A percentile compares a stretch with the other conserved stretches of the same genome.
phyloP scores from a whole-genome alignment of 2,888 invertebrate genomes.

The Dasysyrphus albostriatus region DNA sequence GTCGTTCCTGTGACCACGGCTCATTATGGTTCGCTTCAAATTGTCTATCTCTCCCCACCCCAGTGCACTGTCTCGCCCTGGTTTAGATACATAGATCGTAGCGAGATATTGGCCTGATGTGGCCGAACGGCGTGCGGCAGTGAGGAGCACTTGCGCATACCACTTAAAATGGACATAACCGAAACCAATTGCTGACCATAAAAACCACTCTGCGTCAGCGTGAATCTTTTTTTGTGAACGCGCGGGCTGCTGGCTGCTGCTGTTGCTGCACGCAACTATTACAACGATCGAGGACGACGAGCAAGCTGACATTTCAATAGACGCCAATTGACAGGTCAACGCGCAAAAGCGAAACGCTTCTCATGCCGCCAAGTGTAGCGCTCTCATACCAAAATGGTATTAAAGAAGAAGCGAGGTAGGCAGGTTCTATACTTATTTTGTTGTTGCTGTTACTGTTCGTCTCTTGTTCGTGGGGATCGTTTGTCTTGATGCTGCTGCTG shows the following conservation, averaged over 20 bases:
- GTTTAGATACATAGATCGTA: slow-evolving; percentile 49
- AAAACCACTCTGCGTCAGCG: slow-evolving; percentile 70
- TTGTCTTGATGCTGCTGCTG: slow-evolving; percentile 38
- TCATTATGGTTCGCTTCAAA: slow-evolving; percentile 72
- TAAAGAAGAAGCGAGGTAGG: slow-evolving; percentile 52
- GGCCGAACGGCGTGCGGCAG: slow-evolving; percentile 8
- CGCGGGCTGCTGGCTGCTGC: slow-evolving; percentile 26
- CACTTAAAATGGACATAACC: slow-evolving; percentile 76
- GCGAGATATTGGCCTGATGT: slow-evolving; percentile 47
- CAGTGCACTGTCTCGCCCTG: background rate
- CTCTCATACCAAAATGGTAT: slow-evolving; percentile 62
- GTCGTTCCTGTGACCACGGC: slow-evolving; percentile 71
- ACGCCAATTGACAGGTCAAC: slow-evolving; percentile 83
- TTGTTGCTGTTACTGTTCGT: slow-evolving; percentile 32
- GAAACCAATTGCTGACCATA: slow-evolving; percentile 74
- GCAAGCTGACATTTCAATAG: slow-evolving; percentile 83
- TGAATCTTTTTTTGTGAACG: slow-evolving; percentile 55
- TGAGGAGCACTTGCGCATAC: slow-evolving; percentile 71
- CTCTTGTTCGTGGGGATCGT: slow-evolving; percentile 17
- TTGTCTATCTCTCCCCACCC: background rate
- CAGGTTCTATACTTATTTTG: slow-evolving; percentile 32
- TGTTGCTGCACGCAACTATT: slow-evolving; percentile 62
- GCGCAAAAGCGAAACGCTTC: slow-evolving; percentile 79
- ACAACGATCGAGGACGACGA: slow-evolving; percentile 48
- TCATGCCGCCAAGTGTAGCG: slow-evolving; percentile 74